These are phyloP conservation scores for Alauda arvensis DNA, from an alignment of 2,797 vertebrate species.

Conservation along the genomic window DNA sequence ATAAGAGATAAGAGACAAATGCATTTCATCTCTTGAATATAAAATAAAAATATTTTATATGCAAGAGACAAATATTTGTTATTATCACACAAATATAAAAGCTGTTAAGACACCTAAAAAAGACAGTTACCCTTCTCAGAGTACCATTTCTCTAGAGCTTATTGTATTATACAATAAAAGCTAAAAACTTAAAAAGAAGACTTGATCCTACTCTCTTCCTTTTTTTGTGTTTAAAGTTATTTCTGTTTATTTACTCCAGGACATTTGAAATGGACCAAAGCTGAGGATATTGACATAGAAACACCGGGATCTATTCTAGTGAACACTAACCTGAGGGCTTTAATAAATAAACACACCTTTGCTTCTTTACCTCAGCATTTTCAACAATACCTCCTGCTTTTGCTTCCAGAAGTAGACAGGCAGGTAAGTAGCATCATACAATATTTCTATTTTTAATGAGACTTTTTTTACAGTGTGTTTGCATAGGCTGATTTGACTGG, in stretches of 20 bases:
- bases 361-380: constrained; percentile 86
- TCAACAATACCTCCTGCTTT: constrained; percentile 84
- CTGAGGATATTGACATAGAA: constrained; percentile 87
- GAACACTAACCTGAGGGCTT: constrained; percentile 85
- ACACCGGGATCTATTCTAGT: constrained; percentile 85
- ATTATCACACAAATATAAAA: not conserved
- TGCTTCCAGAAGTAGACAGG: constrained; percentile 84
- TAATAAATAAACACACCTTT: constrained; percentile 87
- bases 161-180: not conserved
- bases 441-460: constrained; percentile 16
- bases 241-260: constrained; percentile 72
- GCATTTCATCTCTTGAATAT: not conserved
- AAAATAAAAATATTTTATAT: not conserved
- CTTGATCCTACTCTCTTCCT: not conserved
- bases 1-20: not conserved
- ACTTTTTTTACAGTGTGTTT: not conserved
- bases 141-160: not conserved
- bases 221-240: constrained; percentile 53
- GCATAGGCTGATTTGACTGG: not conserved
- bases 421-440: constrained; percentile 73
- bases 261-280: constrained; percentile 86
- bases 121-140: not conserved
- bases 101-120: not conserved
- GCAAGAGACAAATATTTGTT: not conserved
- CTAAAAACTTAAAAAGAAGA: not conserved